Conservation (phyloP, 2,797 vertebrate species). For the Tolypeutes matacus region DNA sequence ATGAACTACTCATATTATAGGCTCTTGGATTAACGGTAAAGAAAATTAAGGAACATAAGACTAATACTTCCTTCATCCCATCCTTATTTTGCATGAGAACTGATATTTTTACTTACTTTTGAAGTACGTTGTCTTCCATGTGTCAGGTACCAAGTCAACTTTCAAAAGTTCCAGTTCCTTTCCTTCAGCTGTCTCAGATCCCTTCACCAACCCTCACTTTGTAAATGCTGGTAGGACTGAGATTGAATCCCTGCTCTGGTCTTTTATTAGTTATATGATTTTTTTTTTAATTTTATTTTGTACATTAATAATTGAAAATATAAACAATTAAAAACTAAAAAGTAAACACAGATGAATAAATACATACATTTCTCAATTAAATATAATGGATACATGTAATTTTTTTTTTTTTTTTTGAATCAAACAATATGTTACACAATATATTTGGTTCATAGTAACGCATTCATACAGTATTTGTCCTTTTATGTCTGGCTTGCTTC, state of each 20-base stretch:
- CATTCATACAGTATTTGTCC: no score
- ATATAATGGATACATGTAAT: no score
- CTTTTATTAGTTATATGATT: background rate
- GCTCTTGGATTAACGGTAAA: background rate
- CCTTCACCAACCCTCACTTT: background rate
- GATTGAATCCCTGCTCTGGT: background rate
- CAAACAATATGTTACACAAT: no score
- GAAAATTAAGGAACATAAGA: background rate
- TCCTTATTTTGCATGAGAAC: background rate
- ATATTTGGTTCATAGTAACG: no score
- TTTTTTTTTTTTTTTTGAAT: no score
- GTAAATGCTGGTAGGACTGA: background rate
- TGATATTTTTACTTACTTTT: constrained; percentile 17
- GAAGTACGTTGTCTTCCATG: background rate
- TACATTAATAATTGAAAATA: no score
- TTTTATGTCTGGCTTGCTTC: no score
- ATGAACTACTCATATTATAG: background rate
- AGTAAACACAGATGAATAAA: no score
- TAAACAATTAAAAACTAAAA: no score
- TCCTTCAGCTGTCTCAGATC: background rate
- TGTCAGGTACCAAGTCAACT: background rate
- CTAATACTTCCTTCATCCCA: background rate
- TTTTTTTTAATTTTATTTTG: no score
- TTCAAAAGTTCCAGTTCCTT: background rate
- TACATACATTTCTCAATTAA: no score